Base-by-base conservation (phyloP, 2,113 vertebrate genomes). In the Nettapus auritus region DNA sequence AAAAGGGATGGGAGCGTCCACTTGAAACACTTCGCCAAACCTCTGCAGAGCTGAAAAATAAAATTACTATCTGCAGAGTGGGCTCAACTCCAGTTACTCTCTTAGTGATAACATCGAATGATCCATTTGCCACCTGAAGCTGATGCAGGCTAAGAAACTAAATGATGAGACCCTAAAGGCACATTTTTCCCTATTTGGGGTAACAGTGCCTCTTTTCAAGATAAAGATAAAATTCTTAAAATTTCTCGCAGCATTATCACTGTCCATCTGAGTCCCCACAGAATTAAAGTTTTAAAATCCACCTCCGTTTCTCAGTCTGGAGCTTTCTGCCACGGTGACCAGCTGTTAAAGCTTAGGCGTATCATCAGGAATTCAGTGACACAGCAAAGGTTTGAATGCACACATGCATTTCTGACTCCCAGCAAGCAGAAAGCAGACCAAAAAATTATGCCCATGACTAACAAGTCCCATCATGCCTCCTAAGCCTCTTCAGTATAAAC, bases 281-380 rank as follows among this genome's bases (percentile, higher is more conserved):
- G 83, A 83, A 94, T 94, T 95, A 87, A 94, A 90, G 28, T 9
- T 13, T 8, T 50, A 85, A 70, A 82, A 46, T 33, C 50, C 76
- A 69, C 44, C n/a, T 38, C 83, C 28, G 64, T 52, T 67, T 63
- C 79, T 64, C 36, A 42, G 71, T 78, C 59, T 63, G 44, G 59
- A 95, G 67, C 50, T 63, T 73, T 90, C 5, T 85, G 90, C 46
- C 86, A 85, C 81, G 4, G 26, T 52, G 88, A 80, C 62, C 86
- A 91, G 95, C 92, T 97, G 90, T 85, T 73, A 42, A 44, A 89
- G 86, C 74, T 96, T 59, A 90, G 34, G 67, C 83, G 11, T 63
- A 92, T 8, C 70, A 76, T 77, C 81, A 93, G 88, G 87, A 96
- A 97, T 86, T 74, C 84, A 94, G 93, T 64, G 82, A 91, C 85